Evolutionary conservation across 2,888 invertebrate species (phyloP).

Genomic region (Maniola hyperantus): DNA sequence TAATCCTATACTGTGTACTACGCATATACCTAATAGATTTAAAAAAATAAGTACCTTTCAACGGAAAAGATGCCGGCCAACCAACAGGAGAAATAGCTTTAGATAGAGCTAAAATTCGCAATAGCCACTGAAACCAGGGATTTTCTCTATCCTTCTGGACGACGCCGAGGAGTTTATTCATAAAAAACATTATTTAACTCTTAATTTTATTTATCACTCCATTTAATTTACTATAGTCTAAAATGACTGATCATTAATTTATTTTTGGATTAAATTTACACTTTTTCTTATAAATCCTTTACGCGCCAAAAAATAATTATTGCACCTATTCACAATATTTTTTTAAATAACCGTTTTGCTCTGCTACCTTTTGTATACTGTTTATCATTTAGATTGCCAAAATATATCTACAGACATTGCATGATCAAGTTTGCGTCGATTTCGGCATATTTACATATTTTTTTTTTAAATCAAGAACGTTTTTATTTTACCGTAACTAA

Average conservation of each 20-base stretch:
- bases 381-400: not conserved
- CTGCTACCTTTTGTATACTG: not conserved
- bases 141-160: slow-evolving; percentile 50
- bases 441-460: no score
- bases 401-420: not conserved
- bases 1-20: no score
- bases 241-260: no score
- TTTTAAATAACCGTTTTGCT: not conserved
- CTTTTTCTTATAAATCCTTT: no score
- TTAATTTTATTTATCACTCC: not conserved
- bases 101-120: slow-evolving; percentile 56
- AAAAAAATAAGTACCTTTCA: slow-evolving; percentile 50
- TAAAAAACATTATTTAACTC: slow-evolving; percentile 40
- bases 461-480: no score
- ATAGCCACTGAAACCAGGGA: slow-evolving; percentile 52
- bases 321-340: not conserved
- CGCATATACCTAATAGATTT: no score
- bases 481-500: no score
- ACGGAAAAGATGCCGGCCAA: slow-evolving; percentile 58
- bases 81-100: slow-evolving; percentile 56
- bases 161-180: slow-evolving; percentile 53
- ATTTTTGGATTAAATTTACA: no score
- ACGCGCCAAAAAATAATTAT: not conserved
- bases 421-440: no score
- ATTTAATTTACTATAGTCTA: not conserved